Base-by-base conservation (phyloP, 2,113 vertebrate genomes). In the Piaya cayana region DNA sequence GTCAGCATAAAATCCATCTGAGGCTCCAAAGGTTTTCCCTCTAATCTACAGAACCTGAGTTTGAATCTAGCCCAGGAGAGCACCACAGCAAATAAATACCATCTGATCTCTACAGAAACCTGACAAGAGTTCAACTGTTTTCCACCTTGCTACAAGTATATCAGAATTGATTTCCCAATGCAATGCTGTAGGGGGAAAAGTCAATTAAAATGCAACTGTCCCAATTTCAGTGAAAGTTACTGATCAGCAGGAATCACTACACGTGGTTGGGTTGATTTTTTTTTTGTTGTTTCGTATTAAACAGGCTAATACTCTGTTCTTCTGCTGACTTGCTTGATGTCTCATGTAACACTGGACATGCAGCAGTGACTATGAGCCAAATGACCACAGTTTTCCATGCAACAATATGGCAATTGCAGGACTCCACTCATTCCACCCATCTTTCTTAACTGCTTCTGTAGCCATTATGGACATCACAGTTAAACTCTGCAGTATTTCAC, bases 181-280 rank as follows among this genome's bases (percentile, higher is more conserved):
- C 94, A 94, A 82, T 64, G 92, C 96, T 98, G 91, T 69, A 62
- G 92, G 95, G 87, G 70, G 64, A 94, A 92, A 97, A 92, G 95
- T 96, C 97, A 96, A 97, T 97, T 97, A 98, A 98, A 98, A 95
- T 71, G 82, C 98, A 98, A 98, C 97, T 97, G 97, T 97, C 95
- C 95, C 86, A 86, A 93, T 95, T 97, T 97, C 95, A 92, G 71
- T 70, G 72, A 76, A 96, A 98, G 95, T 92, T 96, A 91, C 96
- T 82, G 79, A 96, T 96, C 95, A 96, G 92, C 95, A 86, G 93
- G 91, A 97, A 96, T 94, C 84, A 78, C 94, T 92, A 68, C 77
- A 92, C 78, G 45, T 95, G 82, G 93, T 90, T 93, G 15, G 39
- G 76, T 27, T 60, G 39, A 94, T 60, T 85, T 81, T 87, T 67